These are phyloP conservation scores for Ophiothrix spiculata DNA, from an alignment of 35 echinoderm and acorn worm species.

Conservation along the genomic window DNA sequence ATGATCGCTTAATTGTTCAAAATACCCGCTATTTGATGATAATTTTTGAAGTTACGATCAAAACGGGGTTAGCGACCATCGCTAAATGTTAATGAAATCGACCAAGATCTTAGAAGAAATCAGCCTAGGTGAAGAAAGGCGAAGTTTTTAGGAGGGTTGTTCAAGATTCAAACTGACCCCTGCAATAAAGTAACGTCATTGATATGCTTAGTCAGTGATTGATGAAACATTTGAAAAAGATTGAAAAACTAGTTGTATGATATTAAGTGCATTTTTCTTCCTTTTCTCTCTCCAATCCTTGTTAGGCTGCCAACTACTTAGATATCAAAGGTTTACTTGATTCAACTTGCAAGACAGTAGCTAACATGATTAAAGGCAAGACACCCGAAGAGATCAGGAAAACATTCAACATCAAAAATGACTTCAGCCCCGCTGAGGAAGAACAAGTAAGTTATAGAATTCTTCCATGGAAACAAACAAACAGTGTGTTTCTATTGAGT, in stretches of 20 bases:
- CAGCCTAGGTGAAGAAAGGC: no score
- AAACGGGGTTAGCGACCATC: no score
- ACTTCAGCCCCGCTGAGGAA: constrained; percentile 98
- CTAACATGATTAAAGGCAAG: constrained; percentile 99
- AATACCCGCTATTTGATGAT: no score
- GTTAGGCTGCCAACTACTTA: constrained; percentile 94
- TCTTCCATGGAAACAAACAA: not conserved
- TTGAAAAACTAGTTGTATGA: not conserved
- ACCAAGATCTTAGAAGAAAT: no score
- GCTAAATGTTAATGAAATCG: no score
- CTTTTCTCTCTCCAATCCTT: constrained; percentile 4
- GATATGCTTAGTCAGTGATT: no score
- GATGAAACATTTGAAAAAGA: no score
- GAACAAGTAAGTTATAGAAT: constrained; percentile 70
- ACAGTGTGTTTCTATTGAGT: not conserved
- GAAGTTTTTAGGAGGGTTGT: no score
- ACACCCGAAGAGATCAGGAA: constrained; percentile 99
- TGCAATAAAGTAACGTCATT: no score
- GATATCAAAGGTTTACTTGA: constrained; percentile 97
- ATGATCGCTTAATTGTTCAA: no score
- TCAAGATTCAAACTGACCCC: no score
- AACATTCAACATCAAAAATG: constrained; percentile 99
- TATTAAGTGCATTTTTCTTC: not conserved
- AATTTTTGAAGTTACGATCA: no score
- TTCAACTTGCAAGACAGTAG: constrained; percentile 93